Evolutionary conservation across 2,797 vertebrate genomes (phyloP), one percentile per base, ranked within the genome.

Genomic region (Pogoniulus pusillus): DNA sequence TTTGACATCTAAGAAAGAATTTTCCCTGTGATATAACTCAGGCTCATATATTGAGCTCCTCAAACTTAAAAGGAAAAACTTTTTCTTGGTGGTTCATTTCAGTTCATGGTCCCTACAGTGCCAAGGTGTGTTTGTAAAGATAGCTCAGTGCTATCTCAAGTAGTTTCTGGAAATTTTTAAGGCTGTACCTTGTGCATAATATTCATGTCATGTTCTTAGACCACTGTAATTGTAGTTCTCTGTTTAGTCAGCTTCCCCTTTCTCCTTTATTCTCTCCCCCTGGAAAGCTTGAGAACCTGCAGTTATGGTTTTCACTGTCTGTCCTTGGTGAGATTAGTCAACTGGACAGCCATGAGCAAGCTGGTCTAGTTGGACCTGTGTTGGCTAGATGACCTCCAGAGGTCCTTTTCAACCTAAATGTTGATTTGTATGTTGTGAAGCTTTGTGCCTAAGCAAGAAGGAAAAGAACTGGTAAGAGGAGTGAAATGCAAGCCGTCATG

Each of bases 1-100:
- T 91, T 85, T 79, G 89, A 77, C 85, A 86, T 69, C 65, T 82
- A 62, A 77, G 78, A 62, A 93, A 41, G 85, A 87, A 91, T 91
- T 91, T 93, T 85, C 64, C 77, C 74, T 86, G 45, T 43, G 0
- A 55, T 54, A 43, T 32, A 91, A 82, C 66, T 94, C 80, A 55
- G 68, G 70, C 41, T 81, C 43, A 10, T 86, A 73, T 41, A 58
- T 34, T 78, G 59, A 64, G 45, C 41, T 93, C 86, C 66, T 20
- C 45, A 18, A 58, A 76, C 69, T 69, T 45, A n/a, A 88, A 78
- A 88, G 49, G 39, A 82, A 55, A 90, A 90, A 16, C 55, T 79
- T 77, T 72, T 77, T 72, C 66, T 43, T 57, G 59, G 49, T 47
- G 47, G 69, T 59, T 93, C 85, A 82, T 70, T 87, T 75, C 59